Percentiles rank a stretch among this genome's conserved stretches.
Conservation (phyloP, 2,888 invertebrate species). For the Drosophila yooni region DNA sequence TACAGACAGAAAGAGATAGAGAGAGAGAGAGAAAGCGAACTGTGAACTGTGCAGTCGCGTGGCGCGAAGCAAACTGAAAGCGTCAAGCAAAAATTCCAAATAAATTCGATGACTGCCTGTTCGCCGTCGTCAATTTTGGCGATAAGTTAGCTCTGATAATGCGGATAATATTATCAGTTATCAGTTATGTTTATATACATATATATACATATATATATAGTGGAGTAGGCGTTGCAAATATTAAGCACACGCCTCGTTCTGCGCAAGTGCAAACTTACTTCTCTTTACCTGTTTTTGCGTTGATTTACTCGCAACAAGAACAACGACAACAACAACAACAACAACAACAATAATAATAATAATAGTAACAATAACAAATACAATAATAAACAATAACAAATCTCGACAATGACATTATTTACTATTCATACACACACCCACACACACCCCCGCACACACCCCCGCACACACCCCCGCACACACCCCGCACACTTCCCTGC, state of each 20-base stretch:
- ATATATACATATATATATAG: background rate
- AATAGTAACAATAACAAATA: slow-evolving; percentile 35
- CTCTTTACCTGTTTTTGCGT: background rate
- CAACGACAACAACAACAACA: background rate
- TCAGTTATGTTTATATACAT: slow-evolving; percentile 24
- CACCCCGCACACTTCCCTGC: background rate
- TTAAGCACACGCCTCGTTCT: slow-evolving; percentile 42
- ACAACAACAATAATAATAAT: too few relatives aligned
- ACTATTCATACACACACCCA: slow-evolving; percentile 44
- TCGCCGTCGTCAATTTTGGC: slow-evolving; percentile 3
- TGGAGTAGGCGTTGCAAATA: slow-evolving; percentile 26
- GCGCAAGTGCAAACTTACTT: slow-evolving; percentile 37
- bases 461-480: slow-evolving; percentile 6
- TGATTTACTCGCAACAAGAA: background rate
- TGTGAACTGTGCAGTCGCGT: slow-evolving; percentile 61
- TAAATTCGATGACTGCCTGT: slow-evolving; percentile 19
- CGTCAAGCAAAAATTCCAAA: slow-evolving; percentile 29
- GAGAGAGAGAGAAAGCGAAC: background rate
- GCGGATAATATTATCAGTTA: slow-evolving; percentile 49
- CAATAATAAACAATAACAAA: slow-evolving; percentile 53
- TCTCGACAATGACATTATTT: slow-evolving; percentile 76
- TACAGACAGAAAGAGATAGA: background rate
- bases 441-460: background rate
- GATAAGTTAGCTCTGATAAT: slow-evolving; percentile 66
- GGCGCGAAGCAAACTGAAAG: slow-evolving; percentile 66